Percentiles rank a stretch among this genome's conserved stretches.
Evolutionary conservation across 2,797 vertebrate species (phyloP).

Genomic region (Clarias pachynema): DNA sequence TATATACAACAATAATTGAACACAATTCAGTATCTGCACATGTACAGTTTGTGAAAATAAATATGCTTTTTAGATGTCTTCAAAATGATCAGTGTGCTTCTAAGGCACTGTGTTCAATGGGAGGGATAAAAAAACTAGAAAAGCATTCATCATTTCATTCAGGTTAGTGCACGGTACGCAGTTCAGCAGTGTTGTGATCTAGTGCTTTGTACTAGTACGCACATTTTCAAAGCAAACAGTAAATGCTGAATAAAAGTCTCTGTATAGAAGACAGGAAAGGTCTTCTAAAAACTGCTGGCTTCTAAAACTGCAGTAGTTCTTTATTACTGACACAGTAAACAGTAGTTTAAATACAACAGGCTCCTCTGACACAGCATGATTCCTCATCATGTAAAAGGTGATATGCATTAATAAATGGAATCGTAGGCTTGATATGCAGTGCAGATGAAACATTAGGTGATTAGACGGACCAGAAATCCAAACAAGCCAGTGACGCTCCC

Average conservation of each 20-base stretch:
- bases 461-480: background rate
- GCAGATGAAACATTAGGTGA: background rate
- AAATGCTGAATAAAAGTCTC: background rate
- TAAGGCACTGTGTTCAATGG: conserved; percentile 16
- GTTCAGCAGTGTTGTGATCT: background rate
- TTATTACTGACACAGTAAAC: conserved; percentile 2
- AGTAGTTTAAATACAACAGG: conserved; percentile 6
- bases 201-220: background rate
- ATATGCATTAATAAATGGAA: background rate
- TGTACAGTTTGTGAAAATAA: conserved; percentile 30
- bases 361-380: conserved; percentile 1
- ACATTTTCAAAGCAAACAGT: background rate
- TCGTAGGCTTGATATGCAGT: background rate
- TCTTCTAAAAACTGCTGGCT: conserved; percentile 16
- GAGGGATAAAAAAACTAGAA: background rate
- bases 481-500: background rate
- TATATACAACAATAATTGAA: conserved; percentile 49
- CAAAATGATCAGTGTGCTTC: background rate
- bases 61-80: conserved; percentile 10
- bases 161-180: background rate
- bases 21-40: background rate
- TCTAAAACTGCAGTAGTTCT: background rate
- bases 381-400: background rate
- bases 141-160: background rate
- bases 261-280: background rate